Percentiles rank a stretch among this genome's conserved stretches.
Conservation (phyloP, 1,140 invertebrate genomes). For the Bombus terrestris region DNA sequence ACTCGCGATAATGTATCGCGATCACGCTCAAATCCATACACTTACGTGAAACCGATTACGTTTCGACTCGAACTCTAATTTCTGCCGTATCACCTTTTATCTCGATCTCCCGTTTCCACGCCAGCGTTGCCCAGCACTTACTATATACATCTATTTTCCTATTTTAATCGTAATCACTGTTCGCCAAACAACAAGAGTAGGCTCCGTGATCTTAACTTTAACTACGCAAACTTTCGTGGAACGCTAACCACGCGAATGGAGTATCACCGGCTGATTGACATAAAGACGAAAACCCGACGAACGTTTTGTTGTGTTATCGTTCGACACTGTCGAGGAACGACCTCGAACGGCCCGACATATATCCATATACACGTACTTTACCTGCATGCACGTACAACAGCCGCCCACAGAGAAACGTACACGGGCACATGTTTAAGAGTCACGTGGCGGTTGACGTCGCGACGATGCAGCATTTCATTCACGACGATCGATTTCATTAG, state of each 20-base stretch:
- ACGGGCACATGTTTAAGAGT: constrained; percentile 1
- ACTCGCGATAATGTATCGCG: not conserved
- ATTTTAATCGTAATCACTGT: not conserved
- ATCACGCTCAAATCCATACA: not conserved
- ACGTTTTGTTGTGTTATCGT: constrained; percentile 54
- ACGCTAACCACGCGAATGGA: not conserved
- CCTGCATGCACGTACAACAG: not conserved
- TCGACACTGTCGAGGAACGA: constrained; percentile 41
- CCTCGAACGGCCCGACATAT: constrained; percentile 51
- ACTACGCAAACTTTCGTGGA: not conserved
- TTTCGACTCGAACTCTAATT: not conserved
- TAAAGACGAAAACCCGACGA: constrained; percentile 26
- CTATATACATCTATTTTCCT: not conserved
- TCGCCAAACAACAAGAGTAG: not conserved
- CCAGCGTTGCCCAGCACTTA: not conserved
- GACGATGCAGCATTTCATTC: constrained; percentile 59
- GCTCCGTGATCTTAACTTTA: no score
- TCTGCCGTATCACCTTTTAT: not conserved
- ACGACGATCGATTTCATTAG: constrained; percentile 61
- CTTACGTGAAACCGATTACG: not conserved
- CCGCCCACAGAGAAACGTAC: not conserved
- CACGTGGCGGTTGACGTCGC: constrained; percentile 61
- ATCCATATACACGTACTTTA: not conserved
- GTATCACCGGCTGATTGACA: constrained; percentile 3
- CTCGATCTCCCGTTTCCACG: not conserved